Evolutionary conservation across 2,797 vertebrate species (phyloP).

Genomic region (Enteromius mattozi): DNA sequence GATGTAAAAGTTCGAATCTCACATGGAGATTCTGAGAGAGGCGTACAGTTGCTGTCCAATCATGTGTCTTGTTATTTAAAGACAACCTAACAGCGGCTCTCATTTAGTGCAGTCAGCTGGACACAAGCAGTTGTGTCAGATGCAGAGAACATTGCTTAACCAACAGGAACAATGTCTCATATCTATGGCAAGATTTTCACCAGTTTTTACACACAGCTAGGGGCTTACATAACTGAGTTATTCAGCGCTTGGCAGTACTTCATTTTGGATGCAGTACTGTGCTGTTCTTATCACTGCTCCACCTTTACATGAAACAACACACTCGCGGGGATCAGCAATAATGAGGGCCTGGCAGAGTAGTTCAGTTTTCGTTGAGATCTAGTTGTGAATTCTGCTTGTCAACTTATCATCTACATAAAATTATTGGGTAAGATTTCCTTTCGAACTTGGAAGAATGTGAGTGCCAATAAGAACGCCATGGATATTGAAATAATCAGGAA

Average conservation of each 20-base stretch:
- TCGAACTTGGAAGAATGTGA: not conserved
- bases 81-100: constrained; percentile 10
- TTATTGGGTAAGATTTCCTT: too few relatives aligned
- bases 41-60: constrained; percentile 6
- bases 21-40: not conserved
- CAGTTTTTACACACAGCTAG: constrained; percentile 46
- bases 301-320: constrained; percentile 15
- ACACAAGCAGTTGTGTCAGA: constrained; percentile 24
- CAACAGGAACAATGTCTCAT: constrained; percentile 42
- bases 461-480: not conserved
- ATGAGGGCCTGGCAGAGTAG: not conserved
- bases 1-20: not conserved
- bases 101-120: constrained; percentile 20
- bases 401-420: not conserved
- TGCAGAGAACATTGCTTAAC: constrained; percentile 30
- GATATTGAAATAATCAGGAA: not conserved
- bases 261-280: constrained; percentile 37
- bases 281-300: constrained; percentile 2
- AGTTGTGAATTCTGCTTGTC: not conserved
- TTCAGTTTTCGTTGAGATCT: not conserved
- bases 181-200: constrained; percentile 29
- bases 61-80: constrained; percentile 39
- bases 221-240: constrained; percentile 52
- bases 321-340: not conserved
- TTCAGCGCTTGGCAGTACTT: constrained; percentile 43